Evolutionary conservation across 2,113 vertebrate genomes (phyloP).

Genomic region (Mormyrus iriodes): DNA sequence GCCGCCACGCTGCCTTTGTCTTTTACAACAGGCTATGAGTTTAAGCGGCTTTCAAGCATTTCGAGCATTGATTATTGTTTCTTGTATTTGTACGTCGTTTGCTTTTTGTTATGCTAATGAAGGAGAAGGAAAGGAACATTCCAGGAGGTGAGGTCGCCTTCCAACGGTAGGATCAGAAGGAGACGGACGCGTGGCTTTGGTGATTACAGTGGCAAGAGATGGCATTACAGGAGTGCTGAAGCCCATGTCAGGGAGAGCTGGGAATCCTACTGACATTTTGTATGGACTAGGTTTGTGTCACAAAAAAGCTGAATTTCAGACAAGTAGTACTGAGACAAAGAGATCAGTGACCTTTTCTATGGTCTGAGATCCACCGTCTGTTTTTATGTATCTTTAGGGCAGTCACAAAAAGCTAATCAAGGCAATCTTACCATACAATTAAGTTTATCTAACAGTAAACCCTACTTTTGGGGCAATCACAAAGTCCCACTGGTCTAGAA

Average conservation of each 20-base stretch:
- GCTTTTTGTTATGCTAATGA: background rate
- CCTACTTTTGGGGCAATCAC: background rate
- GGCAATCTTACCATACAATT: background rate
- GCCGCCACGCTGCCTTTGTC: conserved; percentile 59
- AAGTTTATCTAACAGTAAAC: background rate
- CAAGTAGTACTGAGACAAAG: background rate
- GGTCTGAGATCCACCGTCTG: background rate
- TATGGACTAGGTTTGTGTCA: background rate
- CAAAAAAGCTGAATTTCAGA: background rate
- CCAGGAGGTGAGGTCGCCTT: background rate
- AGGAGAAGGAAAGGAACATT: background rate
- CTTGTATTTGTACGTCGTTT: background rate
- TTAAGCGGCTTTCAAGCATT: background rate
- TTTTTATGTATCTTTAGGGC: background rate
- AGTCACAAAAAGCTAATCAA: background rate
- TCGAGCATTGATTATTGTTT: no score
- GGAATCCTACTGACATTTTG: no score
- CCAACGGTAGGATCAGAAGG: background rate
- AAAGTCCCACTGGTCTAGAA: background rate
- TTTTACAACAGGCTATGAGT: background rate
- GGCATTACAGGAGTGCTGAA: no score
- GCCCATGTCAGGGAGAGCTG: no score
- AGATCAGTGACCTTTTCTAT: background rate
- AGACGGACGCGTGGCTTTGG: background rate
- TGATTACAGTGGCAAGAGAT: no score